Percentiles rank a stretch among this genome's conserved stretches.
These are phyloP conservation scores for Phyllostomus discolor DNA, from an alignment of 2,113 vertebrate species.

Conservation along the genomic window DNA sequence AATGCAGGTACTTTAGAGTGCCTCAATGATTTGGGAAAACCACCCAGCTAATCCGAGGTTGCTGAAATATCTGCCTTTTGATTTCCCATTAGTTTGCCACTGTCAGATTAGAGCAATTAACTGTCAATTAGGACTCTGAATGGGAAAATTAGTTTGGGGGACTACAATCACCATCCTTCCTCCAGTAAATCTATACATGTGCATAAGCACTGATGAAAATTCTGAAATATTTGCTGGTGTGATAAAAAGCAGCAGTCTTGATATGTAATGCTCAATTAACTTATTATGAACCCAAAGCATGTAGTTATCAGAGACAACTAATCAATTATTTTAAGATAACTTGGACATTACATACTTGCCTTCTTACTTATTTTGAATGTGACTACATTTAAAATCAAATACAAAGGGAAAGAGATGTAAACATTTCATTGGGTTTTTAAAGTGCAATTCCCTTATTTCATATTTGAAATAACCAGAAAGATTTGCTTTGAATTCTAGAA, in stretches of 20 bases:
- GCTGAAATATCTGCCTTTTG: slow-evolving; percentile 25
- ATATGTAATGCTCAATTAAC: not conserved
- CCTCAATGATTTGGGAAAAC: not conserved
- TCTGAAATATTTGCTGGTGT: not conserved
- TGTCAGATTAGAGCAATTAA: slow-evolving; percentile 53
- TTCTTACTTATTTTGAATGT: slow-evolving; percentile 14
- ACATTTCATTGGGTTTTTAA: slow-evolving; percentile 14
- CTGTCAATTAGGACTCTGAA: slow-evolving; percentile 41
- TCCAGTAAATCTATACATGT: slow-evolving; percentile 8
- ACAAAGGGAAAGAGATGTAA: not conserved
- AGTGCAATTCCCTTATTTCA: not conserved
- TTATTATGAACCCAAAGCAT: not conserved
- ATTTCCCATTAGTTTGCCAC: not conserved
- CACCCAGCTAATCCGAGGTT: slow-evolving; percentile 21
- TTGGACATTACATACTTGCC: not conserved
- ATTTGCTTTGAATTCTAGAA: not conserved
- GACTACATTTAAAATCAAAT: slow-evolving; percentile 20
- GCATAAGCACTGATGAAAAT: not conserved
- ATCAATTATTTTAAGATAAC: slow-evolving; percentile 2
- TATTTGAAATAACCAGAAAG: not conserved
- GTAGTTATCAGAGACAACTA: not conserved
- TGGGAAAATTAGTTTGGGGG: slow-evolving; percentile 35
- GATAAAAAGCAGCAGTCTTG: not conserved
- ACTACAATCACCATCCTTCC: not conserved
- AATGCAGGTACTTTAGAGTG: not conserved